Evolutionary conservation across 2,888 invertebrate genomes (phyloP), one percentile per base, ranked within the genome.

Genomic region (Cheilosia impressa): DNA sequence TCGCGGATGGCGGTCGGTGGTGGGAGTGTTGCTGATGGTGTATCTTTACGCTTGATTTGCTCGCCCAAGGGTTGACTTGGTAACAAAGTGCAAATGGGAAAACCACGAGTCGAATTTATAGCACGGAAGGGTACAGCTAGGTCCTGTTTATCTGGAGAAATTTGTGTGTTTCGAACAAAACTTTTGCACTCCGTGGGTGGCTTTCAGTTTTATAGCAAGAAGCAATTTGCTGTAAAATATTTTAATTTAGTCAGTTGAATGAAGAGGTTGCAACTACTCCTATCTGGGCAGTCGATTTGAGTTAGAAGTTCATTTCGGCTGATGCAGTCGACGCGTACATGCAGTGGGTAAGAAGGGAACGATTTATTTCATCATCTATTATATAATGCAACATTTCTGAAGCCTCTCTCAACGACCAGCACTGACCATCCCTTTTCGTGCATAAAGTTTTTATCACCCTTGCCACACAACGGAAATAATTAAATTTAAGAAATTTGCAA

Each of bases 71-170:
- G 71, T 47, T 81, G 85, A 85, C 85, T 85, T 81, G 81, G 76
- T 81, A 85, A 85, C 85, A 81, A 57, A 85, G 85, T 85, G 85
- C 77, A 85, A 85, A 85, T 81, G 81, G 45, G 72, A 81, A 81
- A 77, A 4, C 31, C 76, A 76, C 52, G 60, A 77, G 62, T 53
- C 62, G 62, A 85, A 85, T 85, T 84, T 84, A 80, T 84, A 31
- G 65, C 65, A 43, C 6, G 52, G 13, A 53, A 24, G 31, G 5
- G 27, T 22, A 53, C 52, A 45, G 34, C 41, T n/a, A 52, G 45
- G 66, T 57, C 65, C 80, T 72, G 76, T 85, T 76, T 81, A 85
- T 81, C 63, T 62, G 62, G 17, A 50, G 76, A 50, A 81, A 76
- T 81, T 69, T 85, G 38, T 69, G 68, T 81, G 72, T 66, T 57